Evolutionary conservation across 2,888 invertebrate species (phyloP).

Genomic region (Nasonia oneida): DNA sequence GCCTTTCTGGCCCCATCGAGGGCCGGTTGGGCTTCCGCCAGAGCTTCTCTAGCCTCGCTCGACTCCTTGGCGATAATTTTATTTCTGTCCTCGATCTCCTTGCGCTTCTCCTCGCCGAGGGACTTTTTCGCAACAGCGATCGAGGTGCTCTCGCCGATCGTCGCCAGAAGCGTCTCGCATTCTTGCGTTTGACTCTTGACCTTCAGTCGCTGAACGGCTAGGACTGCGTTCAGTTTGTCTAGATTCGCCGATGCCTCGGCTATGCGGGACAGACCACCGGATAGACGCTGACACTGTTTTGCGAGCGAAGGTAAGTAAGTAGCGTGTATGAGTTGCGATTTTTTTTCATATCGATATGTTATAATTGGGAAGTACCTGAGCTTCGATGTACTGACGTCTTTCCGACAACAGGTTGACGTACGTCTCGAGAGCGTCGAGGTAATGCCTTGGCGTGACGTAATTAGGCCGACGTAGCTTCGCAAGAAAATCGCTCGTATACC

Average conservation of each 20-base stretch:
- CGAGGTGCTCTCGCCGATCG: constrained; percentile 87
- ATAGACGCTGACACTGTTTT: constrained; percentile 72
- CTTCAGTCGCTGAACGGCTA: constrained; percentile 90
- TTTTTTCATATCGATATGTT: background rate
- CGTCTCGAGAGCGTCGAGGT: constrained; percentile 91
- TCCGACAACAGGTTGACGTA: constrained; percentile 89
- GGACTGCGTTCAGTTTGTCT: constrained; percentile 88
- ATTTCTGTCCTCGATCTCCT: constrained; percentile 91
- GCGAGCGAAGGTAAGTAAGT: background rate
- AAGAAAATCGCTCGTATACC: constrained; percentile 87
- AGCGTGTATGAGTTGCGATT: background rate
- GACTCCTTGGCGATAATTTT: constrained; percentile 90
- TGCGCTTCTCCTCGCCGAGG: constrained; percentile 89
- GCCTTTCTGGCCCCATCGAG: constrained; percentile 90
- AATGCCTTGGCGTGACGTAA: constrained; percentile 95
- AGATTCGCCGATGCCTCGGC: constrained; percentile 92
- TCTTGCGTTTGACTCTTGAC: constrained; percentile 90
- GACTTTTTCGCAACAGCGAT: constrained; percentile 89
- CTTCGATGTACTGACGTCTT: constrained; percentile 81
- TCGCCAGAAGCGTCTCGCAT: constrained; percentile 88
- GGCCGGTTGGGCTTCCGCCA: constrained; percentile 91
- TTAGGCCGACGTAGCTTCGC: constrained; percentile 88
- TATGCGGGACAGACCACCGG: constrained; percentile 85
- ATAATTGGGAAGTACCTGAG: constrained; percentile 71
- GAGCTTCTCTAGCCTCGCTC: constrained; percentile 89